These are phyloP conservation scores for Porphyrio hochstetteri DNA, from an alignment of 2,113 vertebrate genomes.

Conservation along the genomic window DNA sequence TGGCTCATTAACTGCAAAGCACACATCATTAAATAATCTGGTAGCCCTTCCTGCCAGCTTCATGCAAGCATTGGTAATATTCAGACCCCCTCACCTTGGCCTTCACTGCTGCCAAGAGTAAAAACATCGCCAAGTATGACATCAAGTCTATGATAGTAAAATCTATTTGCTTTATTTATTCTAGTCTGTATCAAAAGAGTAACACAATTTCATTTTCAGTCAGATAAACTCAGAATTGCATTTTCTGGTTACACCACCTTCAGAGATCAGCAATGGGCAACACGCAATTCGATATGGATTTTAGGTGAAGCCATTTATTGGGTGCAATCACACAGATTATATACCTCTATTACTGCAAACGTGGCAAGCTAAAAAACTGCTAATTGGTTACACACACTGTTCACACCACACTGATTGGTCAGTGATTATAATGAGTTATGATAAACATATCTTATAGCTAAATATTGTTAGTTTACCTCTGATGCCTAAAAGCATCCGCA, in stretches of 20 bases:
- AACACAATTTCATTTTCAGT: background rate
- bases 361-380: no score
- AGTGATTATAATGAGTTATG: no score
- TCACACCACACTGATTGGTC: no score
- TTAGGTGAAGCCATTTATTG: no score
- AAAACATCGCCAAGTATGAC: background rate
- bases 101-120: background rate
- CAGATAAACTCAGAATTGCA: background rate
- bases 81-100: background rate
- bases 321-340: no score
- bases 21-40: background rate
- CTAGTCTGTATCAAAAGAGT: background rate
- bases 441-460: no score
- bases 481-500: no score
- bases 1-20: slow-evolving; percentile 3
- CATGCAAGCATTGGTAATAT: background rate
- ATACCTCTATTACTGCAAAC: no score
- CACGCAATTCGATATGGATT: no score
- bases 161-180: background rate
- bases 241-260: background rate
- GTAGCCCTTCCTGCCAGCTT: background rate
- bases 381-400: no score
- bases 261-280: no score
- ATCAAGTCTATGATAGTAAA: background rate
- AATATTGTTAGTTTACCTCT: no score